phyloP scores from a whole-genome alignment of 2,797 vertebrate species.

The Bufotes viridis region DNA sequence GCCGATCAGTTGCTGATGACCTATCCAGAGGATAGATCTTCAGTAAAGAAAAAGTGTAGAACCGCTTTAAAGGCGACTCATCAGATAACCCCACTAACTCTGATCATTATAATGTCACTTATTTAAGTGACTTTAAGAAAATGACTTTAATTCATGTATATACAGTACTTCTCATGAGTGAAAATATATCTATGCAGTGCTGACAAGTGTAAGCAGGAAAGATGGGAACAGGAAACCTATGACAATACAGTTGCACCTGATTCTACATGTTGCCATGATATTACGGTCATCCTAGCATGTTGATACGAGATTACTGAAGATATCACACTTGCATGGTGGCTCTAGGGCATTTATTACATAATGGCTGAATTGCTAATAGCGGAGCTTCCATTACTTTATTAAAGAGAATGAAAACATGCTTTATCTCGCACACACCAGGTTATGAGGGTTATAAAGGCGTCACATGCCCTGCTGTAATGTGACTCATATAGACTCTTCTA shows the following conservation, averaged over 20 bases:
- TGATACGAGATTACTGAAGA: neutral
- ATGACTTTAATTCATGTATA: too few relatives aligned
- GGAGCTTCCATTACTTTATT: neutral
- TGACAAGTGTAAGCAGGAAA: neutral
- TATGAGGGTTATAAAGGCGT: conserved; percentile 1
- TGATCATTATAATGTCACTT: too few relatives aligned
- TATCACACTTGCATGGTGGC: neutral
- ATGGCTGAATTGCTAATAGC: neutral
- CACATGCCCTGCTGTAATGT: neutral
- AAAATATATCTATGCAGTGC: neutral
- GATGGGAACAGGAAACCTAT: neutral
- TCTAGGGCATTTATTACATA: neutral
- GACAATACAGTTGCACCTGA: neutral
- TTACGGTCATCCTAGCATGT: neutral
- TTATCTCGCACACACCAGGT: neutral
- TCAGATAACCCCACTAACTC: too few relatives aligned
- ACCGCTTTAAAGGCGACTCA: too few relatives aligned
- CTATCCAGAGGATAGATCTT: too few relatives aligned
- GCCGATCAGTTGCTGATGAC: too few relatives aligned
- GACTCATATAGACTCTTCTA: neutral
- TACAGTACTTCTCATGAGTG: too few relatives aligned
- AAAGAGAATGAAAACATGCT: neutral
- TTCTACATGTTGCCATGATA: neutral
- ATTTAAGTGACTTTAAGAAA: too few relatives aligned
- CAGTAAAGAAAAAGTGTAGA: too few relatives aligned